These are phyloP conservation scores for Xenentodon cancila DNA, from an alignment of 2,797 vertebrate genomes.

Conservation along the genomic window DNA sequence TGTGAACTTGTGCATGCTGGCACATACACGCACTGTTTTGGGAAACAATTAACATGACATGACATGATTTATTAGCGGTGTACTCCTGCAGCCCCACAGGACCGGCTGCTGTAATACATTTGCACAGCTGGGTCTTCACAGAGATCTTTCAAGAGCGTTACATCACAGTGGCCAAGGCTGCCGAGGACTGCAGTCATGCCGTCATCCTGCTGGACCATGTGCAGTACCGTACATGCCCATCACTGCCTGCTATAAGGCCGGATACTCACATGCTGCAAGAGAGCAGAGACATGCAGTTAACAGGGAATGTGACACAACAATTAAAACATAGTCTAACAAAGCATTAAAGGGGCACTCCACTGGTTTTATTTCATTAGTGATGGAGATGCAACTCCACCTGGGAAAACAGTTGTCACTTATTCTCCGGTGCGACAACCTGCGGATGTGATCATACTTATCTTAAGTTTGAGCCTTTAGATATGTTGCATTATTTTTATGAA, in stretches of 20 bases:
- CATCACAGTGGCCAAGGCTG: conserved; percentile 47
- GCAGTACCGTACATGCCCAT: conserved; percentile 24
- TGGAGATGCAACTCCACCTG: background rate
- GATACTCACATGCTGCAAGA: conserved; percentile 82
- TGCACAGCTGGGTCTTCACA: conserved; percentile 78
- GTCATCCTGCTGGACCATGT: conserved; percentile 11
- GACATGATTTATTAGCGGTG: conserved; percentile 83
- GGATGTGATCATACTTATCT: no score
- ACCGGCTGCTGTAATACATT: conserved; percentile 69
- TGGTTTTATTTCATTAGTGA: background rate
- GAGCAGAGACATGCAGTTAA: background rate
- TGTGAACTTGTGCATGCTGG: conserved; percentile 57
- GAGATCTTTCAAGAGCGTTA: conserved; percentile 46
- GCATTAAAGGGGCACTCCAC: conserved; percentile 10
- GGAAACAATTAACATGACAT: conserved; percentile 84
- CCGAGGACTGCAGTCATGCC: background rate
- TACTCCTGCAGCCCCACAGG: conserved; percentile 42
- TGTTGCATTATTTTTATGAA: no score
- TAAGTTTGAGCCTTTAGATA: no score
- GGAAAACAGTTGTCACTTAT: no score
- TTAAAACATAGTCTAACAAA: rapidly evolving
- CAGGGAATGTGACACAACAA: background rate
- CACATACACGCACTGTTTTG: conserved; percentile 78
- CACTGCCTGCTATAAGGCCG: conserved; percentile 7
- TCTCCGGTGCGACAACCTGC: no score